phyloP scores from a whole-genome alignment of 2,113 vertebrate species.

The Parus major region DNA sequence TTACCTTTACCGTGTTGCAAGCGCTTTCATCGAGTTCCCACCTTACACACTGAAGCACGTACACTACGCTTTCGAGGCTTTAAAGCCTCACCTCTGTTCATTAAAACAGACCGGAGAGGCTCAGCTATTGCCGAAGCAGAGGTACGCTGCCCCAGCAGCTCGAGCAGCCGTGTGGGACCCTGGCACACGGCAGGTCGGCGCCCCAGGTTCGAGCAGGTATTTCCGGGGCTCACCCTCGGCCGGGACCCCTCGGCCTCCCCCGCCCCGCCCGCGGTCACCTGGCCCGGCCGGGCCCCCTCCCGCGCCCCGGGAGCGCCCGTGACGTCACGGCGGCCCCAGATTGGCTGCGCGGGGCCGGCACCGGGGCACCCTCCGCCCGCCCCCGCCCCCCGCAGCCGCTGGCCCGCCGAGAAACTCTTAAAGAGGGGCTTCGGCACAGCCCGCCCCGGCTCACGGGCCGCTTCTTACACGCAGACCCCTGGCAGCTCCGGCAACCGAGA shows the following conservation, averaged over 20 bases:
- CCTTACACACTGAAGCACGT: background rate
- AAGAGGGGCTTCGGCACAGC: conserved; percentile 27
- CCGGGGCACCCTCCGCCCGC: conserved; percentile 29
- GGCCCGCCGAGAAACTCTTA: conserved; percentile 72
- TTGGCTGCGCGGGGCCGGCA: conserved; percentile 79
- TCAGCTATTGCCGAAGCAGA: rapidly evolving
- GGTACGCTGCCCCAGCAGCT: rapidly evolving
- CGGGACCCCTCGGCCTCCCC: background rate
- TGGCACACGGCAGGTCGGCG: rapidly evolving
- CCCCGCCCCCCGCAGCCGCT: background rate
- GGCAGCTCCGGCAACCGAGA: conserved; percentile 33
- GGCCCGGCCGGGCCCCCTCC: background rate
- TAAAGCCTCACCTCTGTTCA: background rate
- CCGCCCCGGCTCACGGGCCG: conserved; percentile 15
- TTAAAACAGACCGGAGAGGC: rapidly evolving
- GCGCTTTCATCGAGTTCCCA: background rate
- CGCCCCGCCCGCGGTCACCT: background rate
- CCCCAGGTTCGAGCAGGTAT: rapidly evolving
- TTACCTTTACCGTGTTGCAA: background rate
- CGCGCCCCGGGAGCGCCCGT: conserved; percentile 62
- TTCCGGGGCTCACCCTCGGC: background rate
- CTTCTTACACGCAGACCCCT: background rate
- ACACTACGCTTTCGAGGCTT: background rate
- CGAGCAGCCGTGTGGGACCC: rapidly evolving
- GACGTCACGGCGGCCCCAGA: conserved; percentile 89